Evolutionary conservation across 2,113 vertebrate genomes (phyloP), one percentile per base, ranked within the genome.

Genomic region (Prolemur simus): DNA sequence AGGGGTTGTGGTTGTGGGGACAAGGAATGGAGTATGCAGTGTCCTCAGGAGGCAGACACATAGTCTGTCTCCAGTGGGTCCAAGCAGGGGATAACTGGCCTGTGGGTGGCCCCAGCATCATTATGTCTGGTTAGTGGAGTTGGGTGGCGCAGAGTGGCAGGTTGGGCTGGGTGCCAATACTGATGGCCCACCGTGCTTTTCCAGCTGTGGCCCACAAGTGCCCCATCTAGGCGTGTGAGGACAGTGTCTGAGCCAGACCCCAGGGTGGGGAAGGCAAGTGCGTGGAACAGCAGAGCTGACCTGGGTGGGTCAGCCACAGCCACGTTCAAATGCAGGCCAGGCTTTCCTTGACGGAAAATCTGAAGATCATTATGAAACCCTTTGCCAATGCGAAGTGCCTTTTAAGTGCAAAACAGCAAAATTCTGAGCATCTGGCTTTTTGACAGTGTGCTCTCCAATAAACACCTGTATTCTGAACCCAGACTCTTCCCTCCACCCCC

Each of bases 301-400:
- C 29, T 0, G 63, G 2, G 2, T 37, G 42, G 37, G 64, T 63
- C 47, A 23, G 80, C 47, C 32, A 1, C 11, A 34, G 66, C n/a
- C 94, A 42, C 1, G 1, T 27, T 49, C 25, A 14, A 1, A 34
- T 18, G 29, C 45, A 17, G 9, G 5, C 76, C 68, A 64, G 91
- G 42, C 13, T 89, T 96, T 95, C 96, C 95, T 96, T 12, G 4
- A 78, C 77, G 89, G 97, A 52, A 84, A 66, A 85, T 32, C 69
- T 29, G 74, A 95, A 95, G 69, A 87, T 73, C 6, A 8, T 86
- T 76, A n/a, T 13, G 37, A 94, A 90, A 37, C 45, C 93, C 37
- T 78, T 86, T 37, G 83, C 76, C 89, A 68, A 2, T 10, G 37
- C 25, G 37, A 78, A 95, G 69, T 63, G 52, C 84, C 93, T 93